Base-by-base conservation (phyloP, 2,797 vertebrate species). In the Zonotrichia albicollis region DNA sequence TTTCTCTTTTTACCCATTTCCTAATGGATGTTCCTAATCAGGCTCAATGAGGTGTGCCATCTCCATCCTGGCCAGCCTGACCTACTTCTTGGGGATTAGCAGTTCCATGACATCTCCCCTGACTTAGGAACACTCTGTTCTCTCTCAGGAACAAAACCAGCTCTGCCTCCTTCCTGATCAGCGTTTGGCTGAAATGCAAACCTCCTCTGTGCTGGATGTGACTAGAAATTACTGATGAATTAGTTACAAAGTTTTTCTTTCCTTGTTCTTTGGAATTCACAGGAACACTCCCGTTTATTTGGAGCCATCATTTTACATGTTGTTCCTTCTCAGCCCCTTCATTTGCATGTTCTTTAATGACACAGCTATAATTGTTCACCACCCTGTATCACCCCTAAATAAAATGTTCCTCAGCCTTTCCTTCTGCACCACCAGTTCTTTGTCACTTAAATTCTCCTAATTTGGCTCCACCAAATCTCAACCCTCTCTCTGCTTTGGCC, bases 31-130 rank as follows among this genome's bases (percentile, higher is more conserved):
- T 4, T 77, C 45, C 79, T 72, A 19, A 66, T 38, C 54, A 76
- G 70, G 79, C 66, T 91, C 89, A 83, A 46, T 26, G 58, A 89
- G 72, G 36, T 80, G 34, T 57, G 36, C 55, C 85, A 65, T 55
- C 55, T 64, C 57, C 32, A 36, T 29, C 43, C 57, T 27, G 60
- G 66, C 65, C 83, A 85, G 38, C 51, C 60, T 91, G 83, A 88
- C 66, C 79, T 88, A 21, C 51, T 90, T 88, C 67, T 51, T 58
- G 53, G 62, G 83, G 83, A 93, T 93, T 82, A 95, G 53, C 94
- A 93, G 80, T 55, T 68, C 55, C 3, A 5, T 81, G 83, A 34
- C 40, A 81, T 80, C 53, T 89, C 50, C 48, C 27, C 17, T 54
- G 66, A 48, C 83, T 48, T 32, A 85, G 82, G 82, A 85, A 77